Conservation (phyloP, 2,113 vertebrate species). For the Oxyruncus cristatus region DNA sequence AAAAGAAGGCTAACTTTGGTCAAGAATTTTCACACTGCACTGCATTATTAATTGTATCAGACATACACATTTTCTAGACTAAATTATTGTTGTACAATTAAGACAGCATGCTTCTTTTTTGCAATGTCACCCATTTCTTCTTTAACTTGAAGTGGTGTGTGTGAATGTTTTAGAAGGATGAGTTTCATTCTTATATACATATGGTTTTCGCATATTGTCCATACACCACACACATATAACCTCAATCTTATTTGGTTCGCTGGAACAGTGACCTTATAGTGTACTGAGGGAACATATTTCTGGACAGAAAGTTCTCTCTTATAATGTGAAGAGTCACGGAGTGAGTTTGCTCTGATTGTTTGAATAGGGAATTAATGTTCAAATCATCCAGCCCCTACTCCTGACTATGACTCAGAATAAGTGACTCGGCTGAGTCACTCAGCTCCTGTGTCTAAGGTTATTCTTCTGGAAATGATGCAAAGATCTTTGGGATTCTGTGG, state of each 20-base stretch:
- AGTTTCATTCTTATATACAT: neutral
- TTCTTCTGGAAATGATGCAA: neutral
- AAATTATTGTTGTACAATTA: neutral
- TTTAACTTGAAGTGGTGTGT: neutral
- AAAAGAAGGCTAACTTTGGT: neutral
- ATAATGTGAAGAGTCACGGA: neutral
- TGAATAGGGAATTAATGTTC: neutral
- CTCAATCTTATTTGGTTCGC: neutral
- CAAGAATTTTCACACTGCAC: neutral
- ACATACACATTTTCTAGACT: neutral
- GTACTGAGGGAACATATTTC: neutral
- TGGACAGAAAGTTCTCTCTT: neutral
- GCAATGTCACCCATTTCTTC: neutral
- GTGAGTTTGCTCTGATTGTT: neutral
- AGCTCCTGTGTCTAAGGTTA: neutral
- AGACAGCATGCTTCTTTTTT: neutral
- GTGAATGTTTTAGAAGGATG: neutral
- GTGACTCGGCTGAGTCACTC: neutral
- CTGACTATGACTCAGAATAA: constrained; percentile 16
- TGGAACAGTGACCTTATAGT: neutral
- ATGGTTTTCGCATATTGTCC: neutral
- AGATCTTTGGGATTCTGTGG: neutral
- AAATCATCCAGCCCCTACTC: neutral
- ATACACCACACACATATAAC: neutral
- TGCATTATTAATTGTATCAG: neutral